Evolutionary conservation across 2,888 invertebrate species (phyloP), one percentile per base, ranked within the genome.

Genomic region (Pterobdella sp.): DNA sequence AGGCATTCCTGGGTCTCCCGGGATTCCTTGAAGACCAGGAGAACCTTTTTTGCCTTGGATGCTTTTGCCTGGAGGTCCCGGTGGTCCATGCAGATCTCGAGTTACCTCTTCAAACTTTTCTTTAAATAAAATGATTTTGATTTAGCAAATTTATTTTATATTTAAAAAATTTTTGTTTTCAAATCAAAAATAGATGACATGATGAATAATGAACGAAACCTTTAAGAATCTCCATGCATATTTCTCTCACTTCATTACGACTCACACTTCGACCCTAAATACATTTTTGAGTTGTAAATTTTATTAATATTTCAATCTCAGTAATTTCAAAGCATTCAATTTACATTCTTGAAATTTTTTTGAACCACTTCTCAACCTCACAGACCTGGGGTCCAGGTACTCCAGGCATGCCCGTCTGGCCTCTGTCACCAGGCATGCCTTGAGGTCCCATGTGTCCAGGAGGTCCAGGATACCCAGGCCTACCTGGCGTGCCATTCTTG

Each of bases 61-160:
- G n/a, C 74, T 72, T 2, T 26, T 22, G 29, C 74, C 74, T 3
- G 74, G 74, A 7, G 71, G 65, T 26, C 74, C 74, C 14, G 74
- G 74, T 22, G 74, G 74, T 3, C 74, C 74, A 34, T 26, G 31
- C 7, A 74, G 65, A 34, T 74, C 74, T 72, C 42, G 37, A 31
- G 73, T 70, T 35, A 74, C 69, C 52, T 74, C 74, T 32, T 74
- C 74, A n/a, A 74, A 67, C n/a, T 66, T 49, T 64, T 74, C 74
- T 74, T 36, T 22, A 73, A 73, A 63, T 63, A 63, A 26, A 26
- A n/a, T 7, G n/a, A 63, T 7, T 63, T 18, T 7, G 63, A 4
- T 10, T 42, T 14, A 42, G 18, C 7, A 42, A 42, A 42, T 42
- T 14, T 14, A 42, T 42, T 14, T 14, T 42, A 42, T 14, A 42